Base-by-base conservation (phyloP, 2,797 vertebrate genomes). In the Bryconaethiops microstoma region DNA sequence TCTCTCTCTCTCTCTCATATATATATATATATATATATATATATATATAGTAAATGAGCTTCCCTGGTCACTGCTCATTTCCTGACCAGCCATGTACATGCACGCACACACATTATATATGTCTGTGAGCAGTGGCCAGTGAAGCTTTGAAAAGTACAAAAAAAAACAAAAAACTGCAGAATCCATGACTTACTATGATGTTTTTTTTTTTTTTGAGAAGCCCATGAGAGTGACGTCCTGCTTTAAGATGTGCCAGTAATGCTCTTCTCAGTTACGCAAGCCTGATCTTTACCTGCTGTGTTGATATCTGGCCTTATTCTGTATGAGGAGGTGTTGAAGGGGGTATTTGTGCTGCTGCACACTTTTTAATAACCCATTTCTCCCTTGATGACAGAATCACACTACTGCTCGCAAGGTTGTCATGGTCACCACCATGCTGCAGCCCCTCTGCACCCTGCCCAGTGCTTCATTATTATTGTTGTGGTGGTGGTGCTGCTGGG, bases 361-460 rank as follows among this genome's bases (percentile, higher is more conserved):
- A 13, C 59, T 76, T 75, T 59, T 74, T 21, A 68, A 74, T 48
- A 80, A 67, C 78, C 23, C 7, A 1, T 52, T 48, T 76, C 39
- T 81, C 29, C 21, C 45, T 54, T 65, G 80, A 77, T 77, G 75
- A 77, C 59, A 64, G 52, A 74, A 21, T 57, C 35, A 17, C 50
- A 52, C 60, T 69, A 64, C 59, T 57, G 65, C 62, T 77, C 40
- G 42, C 40, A 35, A 75, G 75, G 84, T 85, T 78, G 82, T 82
- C 80, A 86, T 86, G 82, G 80, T 72, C 74, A 86, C 80, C 45
- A 35, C 48, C 45, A 68, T 75, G 42, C 64, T 60, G 19, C 72
- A 75, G 63, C 68, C 72, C 48, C 39, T 68, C 2, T 72, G 35
- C 67, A 64, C 23, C 16, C 17, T 77, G 57, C 25, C 73, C 54